Conservation (phyloP, 2,888 invertebrate genomes). For the Eumerus sabulonum region DNA sequence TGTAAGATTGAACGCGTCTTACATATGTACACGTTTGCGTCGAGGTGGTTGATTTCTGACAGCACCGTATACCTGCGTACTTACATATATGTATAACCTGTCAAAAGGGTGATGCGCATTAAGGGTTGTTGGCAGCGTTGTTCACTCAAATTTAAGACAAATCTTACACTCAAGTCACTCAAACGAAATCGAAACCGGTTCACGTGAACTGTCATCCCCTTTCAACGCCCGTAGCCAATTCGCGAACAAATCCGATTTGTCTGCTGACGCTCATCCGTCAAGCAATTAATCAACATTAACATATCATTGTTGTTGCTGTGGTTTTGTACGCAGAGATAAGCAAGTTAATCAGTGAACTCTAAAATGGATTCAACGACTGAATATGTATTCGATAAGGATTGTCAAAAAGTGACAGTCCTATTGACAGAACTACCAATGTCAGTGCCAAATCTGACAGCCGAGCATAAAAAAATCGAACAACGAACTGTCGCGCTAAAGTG, state of each 20-base stretch:
- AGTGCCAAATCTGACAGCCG: no score
- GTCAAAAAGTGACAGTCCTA: neutral
- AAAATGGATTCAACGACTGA: no score
- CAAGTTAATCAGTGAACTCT: constrained; percentile 4
- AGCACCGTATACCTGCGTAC: no score
- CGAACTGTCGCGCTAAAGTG: neutral
- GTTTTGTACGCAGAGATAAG: constrained; percentile 30
- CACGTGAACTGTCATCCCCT: constrained; percentile 2
- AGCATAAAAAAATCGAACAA: no score
- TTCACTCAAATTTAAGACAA: constrained; percentile 14
- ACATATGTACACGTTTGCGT: constrained; percentile 6
- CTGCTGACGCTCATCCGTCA: constrained; percentile 55
- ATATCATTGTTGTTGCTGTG: constrained; percentile 24
- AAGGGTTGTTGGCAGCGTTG: constrained; percentile 44
- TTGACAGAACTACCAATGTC: neutral
- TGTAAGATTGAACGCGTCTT: constrained; percentile 40
- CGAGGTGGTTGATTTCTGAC: constrained; percentile 29
- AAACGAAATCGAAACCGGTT: constrained; percentile 20
- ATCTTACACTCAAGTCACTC: constrained; percentile 29
- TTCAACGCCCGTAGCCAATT: neutral
- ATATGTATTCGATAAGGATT: no score
- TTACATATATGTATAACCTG: neutral
- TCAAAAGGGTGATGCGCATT: constrained; percentile 15
- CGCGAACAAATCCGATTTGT: constrained; percentile 42
- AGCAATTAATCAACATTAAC: constrained; percentile 65